These are phyloP conservation scores for Patella vulgata DNA, from an alignment of 1,140 invertebrate species.

Conservation along the genomic window DNA sequence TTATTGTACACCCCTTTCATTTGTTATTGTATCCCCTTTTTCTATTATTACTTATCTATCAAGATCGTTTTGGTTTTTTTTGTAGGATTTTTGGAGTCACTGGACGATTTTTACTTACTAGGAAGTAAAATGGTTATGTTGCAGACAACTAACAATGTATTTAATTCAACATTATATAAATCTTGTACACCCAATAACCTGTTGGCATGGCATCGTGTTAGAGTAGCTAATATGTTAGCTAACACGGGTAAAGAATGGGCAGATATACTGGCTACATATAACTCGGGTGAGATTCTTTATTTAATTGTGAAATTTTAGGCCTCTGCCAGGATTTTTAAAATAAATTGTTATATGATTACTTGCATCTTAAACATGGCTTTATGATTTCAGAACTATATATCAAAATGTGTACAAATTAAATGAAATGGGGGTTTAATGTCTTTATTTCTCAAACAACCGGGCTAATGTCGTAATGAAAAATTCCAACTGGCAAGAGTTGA, in stretches of 20 bases:
- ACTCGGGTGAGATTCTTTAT: conserved; percentile 51
- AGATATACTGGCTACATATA: conserved; percentile 45
- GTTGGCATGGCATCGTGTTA: conserved; percentile 60
- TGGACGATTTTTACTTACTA: conserved; percentile 65
- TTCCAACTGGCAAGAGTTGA: too few species aligned
- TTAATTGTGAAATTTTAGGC: background rate
- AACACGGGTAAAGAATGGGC: conserved; percentile 57
- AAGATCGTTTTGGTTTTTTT: conserved; percentile 6
- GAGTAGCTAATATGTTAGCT: conserved; percentile 64
- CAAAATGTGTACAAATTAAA: too few species aligned
- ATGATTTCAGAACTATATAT: background rate
- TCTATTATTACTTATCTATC: too few species aligned
- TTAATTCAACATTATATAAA: conserved; percentile 56
- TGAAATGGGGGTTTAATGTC: too few species aligned
- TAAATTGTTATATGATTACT: background rate
- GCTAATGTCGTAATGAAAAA: too few species aligned
- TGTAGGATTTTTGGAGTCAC: conserved; percentile 61
- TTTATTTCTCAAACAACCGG: too few species aligned
- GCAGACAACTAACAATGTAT: conserved; percentile 64
- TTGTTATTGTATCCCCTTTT: too few species aligned
- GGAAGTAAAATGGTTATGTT: conserved; percentile 59
- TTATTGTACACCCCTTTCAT: too few species aligned
- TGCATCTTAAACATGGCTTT: background rate
- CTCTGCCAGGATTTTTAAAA: background rate
- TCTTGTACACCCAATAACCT: conserved; percentile 48